Base-by-base conservation (phyloP, 92 coral and sea anemone species). In the Porites cylindrica region DNA sequence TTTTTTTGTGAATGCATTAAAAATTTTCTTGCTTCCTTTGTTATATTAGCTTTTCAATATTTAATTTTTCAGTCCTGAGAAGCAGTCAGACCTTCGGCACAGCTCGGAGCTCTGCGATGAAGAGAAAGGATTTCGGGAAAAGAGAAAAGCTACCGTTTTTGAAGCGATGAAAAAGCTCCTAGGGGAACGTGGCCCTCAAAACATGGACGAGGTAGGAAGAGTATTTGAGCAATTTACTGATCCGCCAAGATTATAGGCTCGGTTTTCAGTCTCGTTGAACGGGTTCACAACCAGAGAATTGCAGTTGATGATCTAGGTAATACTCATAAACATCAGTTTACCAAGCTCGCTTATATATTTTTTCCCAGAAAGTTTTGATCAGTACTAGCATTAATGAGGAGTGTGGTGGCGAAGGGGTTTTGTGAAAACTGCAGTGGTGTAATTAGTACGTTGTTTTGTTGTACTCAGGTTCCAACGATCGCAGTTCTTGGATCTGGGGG, bases 401-500 rank as follows among this genome's bases (percentile, higher is more conserved):
- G 47, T 38, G 47, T 4, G 6, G 47, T 38, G 47, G 47, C 5
- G 47, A 56, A 56, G 11, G 13, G 14, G 16, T 56, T 56, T 54
- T 38, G 47, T 38, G 47, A 54, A 54, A 56, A 56, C 61, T 56
- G 16, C 61, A 56, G 4, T 56, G 61, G 13, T 10, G 61, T 56
- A 11, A 10, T 10, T 56, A 10, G 61, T 0, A 17, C 60, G 14
- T 54, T 77, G 53, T 10, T 7, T 8, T 19, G 14, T 50, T 78
- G 56, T 69, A 29, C 66, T 72, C 93, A 91, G 93, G 91, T 91
- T 8, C 93, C 93, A 69, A 91, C 88, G 16, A 87, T 91, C 68
- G 93, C 93, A 17, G 89, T 91, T 29, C 89, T 91, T 88, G 93
- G 93, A 51, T 91, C 93, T 47, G 93, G 93, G 29, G 93, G 93